phyloP scores from a whole-genome alignment of 2,113 vertebrate species.

The Pycnonotus jocosus region DNA sequence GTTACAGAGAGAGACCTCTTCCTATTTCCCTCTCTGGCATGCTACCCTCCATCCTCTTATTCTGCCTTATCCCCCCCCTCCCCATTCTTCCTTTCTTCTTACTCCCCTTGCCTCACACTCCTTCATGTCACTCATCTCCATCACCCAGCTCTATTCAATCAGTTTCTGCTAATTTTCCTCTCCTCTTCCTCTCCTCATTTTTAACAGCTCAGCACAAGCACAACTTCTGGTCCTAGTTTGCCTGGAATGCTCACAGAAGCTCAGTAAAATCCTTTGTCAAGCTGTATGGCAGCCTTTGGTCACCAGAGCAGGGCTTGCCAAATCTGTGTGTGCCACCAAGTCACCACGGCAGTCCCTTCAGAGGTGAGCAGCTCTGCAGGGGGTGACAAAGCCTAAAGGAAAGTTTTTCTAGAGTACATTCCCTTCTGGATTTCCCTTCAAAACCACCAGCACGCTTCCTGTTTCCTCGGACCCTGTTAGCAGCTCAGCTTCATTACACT shows the following conservation, averaged over 20 bases:
- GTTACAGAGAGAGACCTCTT: background rate
- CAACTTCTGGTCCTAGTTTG: background rate
- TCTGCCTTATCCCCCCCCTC: background rate
- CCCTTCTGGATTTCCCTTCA: background rate
- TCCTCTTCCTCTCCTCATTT: background rate
- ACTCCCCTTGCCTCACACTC: background rate
- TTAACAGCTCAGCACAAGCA: background rate
- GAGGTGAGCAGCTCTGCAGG: background rate
- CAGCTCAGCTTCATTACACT: constrained; percentile 30
- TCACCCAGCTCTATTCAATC: background rate
- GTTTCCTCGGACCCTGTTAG: background rate
- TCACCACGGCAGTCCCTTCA: background rate
- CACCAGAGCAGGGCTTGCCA: background rate
- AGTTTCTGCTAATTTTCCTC: background rate
- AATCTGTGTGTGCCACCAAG: background rate
- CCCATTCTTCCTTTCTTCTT: background rate
- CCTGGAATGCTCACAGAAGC: background rate
- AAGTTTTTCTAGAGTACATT: background rate
- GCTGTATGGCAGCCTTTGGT: background rate
- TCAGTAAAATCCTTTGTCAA: background rate
- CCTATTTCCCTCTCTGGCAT: background rate
- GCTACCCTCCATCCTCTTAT: background rate
- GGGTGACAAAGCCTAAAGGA: background rate
- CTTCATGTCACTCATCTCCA: background rate
- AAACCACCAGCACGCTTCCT: background rate